These are phyloP conservation scores for Alcedo atthis DNA, from an alignment of 2,797 vertebrate species.

Conservation along the genomic window DNA sequence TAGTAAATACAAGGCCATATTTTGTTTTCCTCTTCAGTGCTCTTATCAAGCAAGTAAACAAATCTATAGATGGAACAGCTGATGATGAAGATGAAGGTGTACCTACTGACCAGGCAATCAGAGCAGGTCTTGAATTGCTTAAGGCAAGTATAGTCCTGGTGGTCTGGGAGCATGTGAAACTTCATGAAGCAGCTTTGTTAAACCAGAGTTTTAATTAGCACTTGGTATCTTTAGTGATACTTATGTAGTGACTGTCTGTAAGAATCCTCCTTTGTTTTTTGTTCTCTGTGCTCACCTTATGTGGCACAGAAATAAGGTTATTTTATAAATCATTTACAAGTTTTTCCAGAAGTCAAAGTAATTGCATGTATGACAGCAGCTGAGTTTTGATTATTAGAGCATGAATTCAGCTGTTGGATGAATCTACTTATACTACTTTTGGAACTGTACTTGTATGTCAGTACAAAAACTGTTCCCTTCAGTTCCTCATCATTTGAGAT, in stretches of 20 bases:
- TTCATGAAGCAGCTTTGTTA: neutral
- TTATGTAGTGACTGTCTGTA: neutral
- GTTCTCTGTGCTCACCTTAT: neutral
- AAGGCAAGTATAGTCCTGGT: constrained; percentile 82
- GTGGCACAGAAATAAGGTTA: neutral
- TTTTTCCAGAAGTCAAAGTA: neutral
- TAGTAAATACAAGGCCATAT: neutral
- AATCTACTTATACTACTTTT: neutral
- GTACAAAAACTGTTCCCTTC: neutral
- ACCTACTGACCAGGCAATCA: constrained; percentile 93
- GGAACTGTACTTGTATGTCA: neutral
- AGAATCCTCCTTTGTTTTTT: neutral
- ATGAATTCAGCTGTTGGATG: neutral
- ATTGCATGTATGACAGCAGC: fast-evolving
- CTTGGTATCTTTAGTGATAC: neutral
- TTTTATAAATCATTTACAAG: neutral
- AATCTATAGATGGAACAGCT: constrained; percentile 96
- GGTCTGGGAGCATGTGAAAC: neutral
- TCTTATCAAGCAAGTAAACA: constrained; percentile 96
- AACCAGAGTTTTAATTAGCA: neutral
- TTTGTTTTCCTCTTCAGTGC: constrained; percentile 80
- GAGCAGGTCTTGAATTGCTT: constrained; percentile 94
- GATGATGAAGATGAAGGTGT: constrained; percentile 98
- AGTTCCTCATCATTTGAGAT: neutral
- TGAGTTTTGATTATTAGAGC: neutral